Conservation (phyloP, 2,888 invertebrate species). For the Sarcophaga carnaria region DNA sequence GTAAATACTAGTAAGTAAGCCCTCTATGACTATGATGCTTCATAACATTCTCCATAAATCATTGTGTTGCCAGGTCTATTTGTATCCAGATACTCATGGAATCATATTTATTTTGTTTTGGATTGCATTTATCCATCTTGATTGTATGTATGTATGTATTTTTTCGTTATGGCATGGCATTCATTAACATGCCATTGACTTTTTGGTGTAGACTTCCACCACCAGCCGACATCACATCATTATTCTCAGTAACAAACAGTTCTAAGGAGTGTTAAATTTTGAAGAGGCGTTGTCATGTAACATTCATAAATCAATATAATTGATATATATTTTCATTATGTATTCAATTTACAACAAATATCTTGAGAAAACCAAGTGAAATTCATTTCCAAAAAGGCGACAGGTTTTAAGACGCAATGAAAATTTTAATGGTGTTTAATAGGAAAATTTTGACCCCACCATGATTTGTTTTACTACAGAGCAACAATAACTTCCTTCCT, state of each 20-base stretch:
- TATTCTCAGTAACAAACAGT: background rate
- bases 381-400: slow-evolving; percentile 10
- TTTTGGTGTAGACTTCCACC: slow-evolving; percentile 55
- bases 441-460: slow-evolving; percentile 32
- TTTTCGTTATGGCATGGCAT: slow-evolving; percentile 23
- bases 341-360: slow-evolving; percentile 42
- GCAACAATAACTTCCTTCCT: background rate
- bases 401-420: background rate
- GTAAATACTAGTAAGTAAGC: slow-evolving; percentile 42
- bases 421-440: background rate
- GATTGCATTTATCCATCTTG: slow-evolving; percentile 56
- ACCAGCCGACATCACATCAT: slow-evolving; percentile 1
- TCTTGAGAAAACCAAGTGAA: slow-evolving; percentile 24
- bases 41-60: slow-evolving; percentile 61
- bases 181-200: slow-evolving; percentile 69
- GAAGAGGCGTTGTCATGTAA: slow-evolving; percentile 67
- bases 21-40: slow-evolving; percentile 39
- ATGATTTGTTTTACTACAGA: background rate
- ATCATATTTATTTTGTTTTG: slow-evolving; percentile 37
- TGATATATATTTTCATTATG: slow-evolving; percentile 37
- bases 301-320: slow-evolving; percentile 68
- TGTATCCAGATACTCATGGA: slow-evolving; percentile 51
- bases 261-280: slow-evolving; percentile 46
- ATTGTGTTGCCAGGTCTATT: slow-evolving; percentile 58
- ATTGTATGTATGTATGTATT: background rate